Percentiles rank a stretch among this genome's conserved stretches.
These are phyloP conservation scores for Megalonaias nervosa DNA, from an alignment of 1,140 invertebrate species.

Conservation along the genomic window DNA sequence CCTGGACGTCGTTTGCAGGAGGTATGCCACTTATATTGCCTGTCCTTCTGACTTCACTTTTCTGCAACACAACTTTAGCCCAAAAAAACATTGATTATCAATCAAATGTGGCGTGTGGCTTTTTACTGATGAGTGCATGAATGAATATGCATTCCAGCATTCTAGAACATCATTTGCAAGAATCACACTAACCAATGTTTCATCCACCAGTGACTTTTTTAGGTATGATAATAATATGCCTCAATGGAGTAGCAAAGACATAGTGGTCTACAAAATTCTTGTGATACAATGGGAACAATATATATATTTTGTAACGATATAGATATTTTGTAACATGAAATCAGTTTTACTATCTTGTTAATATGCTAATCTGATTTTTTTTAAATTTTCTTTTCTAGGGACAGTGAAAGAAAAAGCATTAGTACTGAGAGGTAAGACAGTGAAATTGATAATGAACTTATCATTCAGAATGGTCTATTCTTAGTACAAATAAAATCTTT, in stretches of 20 bases:
- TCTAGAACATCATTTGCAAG: too few species aligned
- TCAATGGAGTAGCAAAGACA: background rate
- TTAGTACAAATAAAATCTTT: background rate
- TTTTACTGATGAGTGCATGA: too few species aligned
- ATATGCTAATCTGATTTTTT: background rate
- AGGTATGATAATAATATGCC: background rate
- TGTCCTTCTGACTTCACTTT: too few species aligned
- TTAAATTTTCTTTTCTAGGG: slow-evolving; percentile 53
- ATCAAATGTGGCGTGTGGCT: too few species aligned
- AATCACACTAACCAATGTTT: too few species aligned
- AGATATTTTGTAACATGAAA: background rate
- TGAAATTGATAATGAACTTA: background rate
- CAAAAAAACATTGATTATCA: too few species aligned
- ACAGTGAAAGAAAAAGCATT: slow-evolving; percentile 73
- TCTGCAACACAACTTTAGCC: too few species aligned
- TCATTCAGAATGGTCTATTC: background rate
- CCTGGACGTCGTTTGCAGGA: too few species aligned
- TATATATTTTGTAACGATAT: background rate
- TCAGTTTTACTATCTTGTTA: background rate
- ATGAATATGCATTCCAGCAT: too few species aligned
- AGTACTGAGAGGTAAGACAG: slow-evolving; percentile 71
- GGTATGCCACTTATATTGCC: too few species aligned
- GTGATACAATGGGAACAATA: background rate
- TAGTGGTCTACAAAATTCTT: background rate
- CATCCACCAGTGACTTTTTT: background rate